Evolutionary conservation across 2,888 invertebrate species (phyloP), one percentile per base, ranked within the genome.

Genomic region (Eulithis testata): DNA sequence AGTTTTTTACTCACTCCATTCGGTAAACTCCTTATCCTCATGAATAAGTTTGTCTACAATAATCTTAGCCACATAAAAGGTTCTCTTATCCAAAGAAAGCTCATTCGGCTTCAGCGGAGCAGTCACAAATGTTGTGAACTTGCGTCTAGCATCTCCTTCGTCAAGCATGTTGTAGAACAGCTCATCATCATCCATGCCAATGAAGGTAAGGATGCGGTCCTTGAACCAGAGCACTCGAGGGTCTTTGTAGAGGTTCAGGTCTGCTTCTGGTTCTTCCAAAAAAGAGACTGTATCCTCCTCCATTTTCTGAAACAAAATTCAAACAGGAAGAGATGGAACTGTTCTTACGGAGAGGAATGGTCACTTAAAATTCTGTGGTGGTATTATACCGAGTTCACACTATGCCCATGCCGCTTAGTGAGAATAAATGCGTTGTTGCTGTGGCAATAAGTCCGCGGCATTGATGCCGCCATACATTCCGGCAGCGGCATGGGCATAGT

Each of bases 11-110:
- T 94, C 90, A 97, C 96, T 95, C 94, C 96, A 95, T 88, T 97
- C 96, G 73, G 95, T 94, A 66, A 96, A 94, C 84, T 97, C 96
- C 79, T 96, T 96, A 77, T 97, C 96, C 14, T 96, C 94, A 78
- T 93, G 88, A 62, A 93, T 91, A 8, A 96, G 88, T 80, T 95
- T 96, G 75, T 96, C 96, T 58, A 95, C 95, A 73, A 95, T 95
- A 1, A 95, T 95, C 80, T 96, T 96, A 77, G 95, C 94, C 12
- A 96, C 91, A 76, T 94, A 95, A 73, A 97, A 91, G 21, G 95
- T 88, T 76, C 94, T 94, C 67, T 93, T 95, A 14, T 95, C 93
- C 49, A 95, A 76, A 0, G 81, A 73, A 49, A 83, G 70, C 53
- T 93, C 92, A 69, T 88, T 84, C 0, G 85, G 83, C 47, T 80